Evolutionary conservation across 2,888 invertebrate genomes (phyloP).

Genomic region (Acleris laterana): DNA sequence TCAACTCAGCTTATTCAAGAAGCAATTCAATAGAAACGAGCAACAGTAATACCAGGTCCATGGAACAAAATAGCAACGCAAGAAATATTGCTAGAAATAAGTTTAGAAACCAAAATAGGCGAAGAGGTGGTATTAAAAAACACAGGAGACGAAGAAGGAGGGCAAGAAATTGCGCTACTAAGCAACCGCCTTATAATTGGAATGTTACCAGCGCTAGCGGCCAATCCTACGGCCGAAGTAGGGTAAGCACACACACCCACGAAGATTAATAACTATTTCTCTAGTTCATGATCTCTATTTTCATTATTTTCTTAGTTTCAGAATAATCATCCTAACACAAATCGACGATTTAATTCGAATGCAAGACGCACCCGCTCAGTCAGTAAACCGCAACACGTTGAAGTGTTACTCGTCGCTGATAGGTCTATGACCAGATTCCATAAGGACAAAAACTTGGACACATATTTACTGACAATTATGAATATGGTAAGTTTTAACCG

Average conservation of each 20-base stretch:
- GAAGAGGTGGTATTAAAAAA: slow-evolving; percentile 62
- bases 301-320: slow-evolving; percentile 45
- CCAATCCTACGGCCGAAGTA: slow-evolving; percentile 48
- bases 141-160: slow-evolving; percentile 68
- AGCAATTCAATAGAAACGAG: slow-evolving; percentile 64
- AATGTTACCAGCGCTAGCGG: slow-evolving; percentile 50
- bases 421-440: slow-evolving; percentile 94
- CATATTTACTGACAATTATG: slow-evolving; percentile 95
- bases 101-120: slow-evolving; percentile 52
- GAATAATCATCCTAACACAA: slow-evolving; percentile 49
- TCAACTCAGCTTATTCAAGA: slow-evolving; percentile 53
- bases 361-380: slow-evolving; percentile 84
- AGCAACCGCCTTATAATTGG: slow-evolving; percentile 76
- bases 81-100: slow-evolving; percentile 56
- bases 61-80: slow-evolving; percentile 50
- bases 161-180: slow-evolving; percentile 76
- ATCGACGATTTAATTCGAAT: slow-evolving; percentile 11
- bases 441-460: slow-evolving; percentile 91
- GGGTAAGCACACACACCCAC: slow-evolving; percentile 38
- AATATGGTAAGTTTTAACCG: slow-evolving; percentile 88
- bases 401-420: slow-evolving; percentile 94
- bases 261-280: neutral
- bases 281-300: neutral
- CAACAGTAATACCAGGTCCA: slow-evolving; percentile 48
- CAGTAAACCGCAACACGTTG: slow-evolving; percentile 91